These are phyloP conservation scores for Myioborus miniatus DNA, from an alignment of 2,797 vertebrate genomes.

Conservation along the genomic window DNA sequence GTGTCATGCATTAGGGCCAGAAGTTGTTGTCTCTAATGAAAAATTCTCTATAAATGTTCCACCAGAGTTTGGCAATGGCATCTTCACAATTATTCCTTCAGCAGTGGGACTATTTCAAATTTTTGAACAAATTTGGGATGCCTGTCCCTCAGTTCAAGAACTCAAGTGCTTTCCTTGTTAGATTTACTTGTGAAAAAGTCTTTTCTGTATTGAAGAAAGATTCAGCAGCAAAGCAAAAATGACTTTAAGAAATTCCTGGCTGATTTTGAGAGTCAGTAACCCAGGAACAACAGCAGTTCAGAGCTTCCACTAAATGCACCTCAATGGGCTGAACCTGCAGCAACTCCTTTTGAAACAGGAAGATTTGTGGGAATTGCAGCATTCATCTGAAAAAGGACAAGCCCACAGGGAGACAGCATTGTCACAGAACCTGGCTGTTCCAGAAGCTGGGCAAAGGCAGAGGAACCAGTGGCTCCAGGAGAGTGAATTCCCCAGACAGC, in stretches of 20 bases:
- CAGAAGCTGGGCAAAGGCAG: not conserved
- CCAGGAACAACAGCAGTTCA: not conserved
- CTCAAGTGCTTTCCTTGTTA: not conserved
- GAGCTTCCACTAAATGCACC: not conserved
- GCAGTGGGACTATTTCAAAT: not conserved
- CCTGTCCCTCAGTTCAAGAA: not conserved
- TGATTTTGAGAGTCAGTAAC: not conserved
- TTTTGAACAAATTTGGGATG: not conserved
- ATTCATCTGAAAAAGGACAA: not conserved
- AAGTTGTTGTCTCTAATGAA: not conserved
- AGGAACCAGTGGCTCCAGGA: not conserved
- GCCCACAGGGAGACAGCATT: not conserved
- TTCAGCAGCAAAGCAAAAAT: not conserved
- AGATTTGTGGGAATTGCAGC: not conserved
- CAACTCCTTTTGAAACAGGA: not conserved
- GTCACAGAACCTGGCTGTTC: not conserved
- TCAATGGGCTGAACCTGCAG: not conserved
- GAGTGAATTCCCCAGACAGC: not conserved
- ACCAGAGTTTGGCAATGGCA: not conserved
- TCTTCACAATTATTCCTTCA: not conserved
- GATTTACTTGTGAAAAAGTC: not conserved
- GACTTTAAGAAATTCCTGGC: not conserved
- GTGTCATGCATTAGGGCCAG: not conserved
- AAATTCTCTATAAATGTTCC: accelerated
- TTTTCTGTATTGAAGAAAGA: not conserved